phyloP scores from a whole-genome alignment of 2,797 vertebrate genomes.

The Bovichtus variegatus region DNA sequence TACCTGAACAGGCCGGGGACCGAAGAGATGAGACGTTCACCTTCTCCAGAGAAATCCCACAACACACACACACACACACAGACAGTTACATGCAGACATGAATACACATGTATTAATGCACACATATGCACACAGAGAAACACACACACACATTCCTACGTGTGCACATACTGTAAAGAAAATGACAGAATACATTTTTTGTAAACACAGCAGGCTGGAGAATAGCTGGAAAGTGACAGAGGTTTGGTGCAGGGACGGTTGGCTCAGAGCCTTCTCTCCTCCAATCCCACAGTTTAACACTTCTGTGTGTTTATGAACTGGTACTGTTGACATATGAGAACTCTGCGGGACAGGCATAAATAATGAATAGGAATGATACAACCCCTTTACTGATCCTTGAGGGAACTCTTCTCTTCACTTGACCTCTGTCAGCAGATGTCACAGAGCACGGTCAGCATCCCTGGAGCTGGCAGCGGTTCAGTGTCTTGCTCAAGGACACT shows the following conservation, averaged over 20 bases:
- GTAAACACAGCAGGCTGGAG: conserved; percentile 6
- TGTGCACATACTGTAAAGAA: not conserved
- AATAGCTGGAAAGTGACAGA: not conserved
- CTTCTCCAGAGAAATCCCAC: conserved; percentile 40
- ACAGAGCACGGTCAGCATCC: conserved; percentile 16
- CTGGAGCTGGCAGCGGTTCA: not conserved
- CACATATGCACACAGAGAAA: conserved; percentile 16
- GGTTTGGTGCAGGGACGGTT: not conserved
- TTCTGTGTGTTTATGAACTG: not conserved
- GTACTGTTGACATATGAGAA: not conserved
- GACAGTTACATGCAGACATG: conserved; percentile 22
- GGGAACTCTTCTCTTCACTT: conserved; percentile 21
- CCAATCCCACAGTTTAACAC: not conserved
- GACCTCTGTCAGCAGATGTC: conserved; percentile 30
- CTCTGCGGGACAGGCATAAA: not conserved
- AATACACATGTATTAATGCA: conserved; percentile 4
- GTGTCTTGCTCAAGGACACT: conserved; percentile 2
- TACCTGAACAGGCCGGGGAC: conserved; percentile 61
- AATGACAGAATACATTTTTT: not conserved
- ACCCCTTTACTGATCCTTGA: conserved; percentile 18
- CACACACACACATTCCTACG: not conserved
- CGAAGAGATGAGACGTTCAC: conserved; percentile 40
- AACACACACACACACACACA: conserved; percentile 29
- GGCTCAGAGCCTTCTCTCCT: not conserved
- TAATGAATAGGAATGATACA: conserved; percentile 30